Evolutionary conservation across 2,113 vertebrate genomes (phyloP), one percentile per base, ranked within the genome.

Genomic region (Gnathonemus longibarbis): DNA sequence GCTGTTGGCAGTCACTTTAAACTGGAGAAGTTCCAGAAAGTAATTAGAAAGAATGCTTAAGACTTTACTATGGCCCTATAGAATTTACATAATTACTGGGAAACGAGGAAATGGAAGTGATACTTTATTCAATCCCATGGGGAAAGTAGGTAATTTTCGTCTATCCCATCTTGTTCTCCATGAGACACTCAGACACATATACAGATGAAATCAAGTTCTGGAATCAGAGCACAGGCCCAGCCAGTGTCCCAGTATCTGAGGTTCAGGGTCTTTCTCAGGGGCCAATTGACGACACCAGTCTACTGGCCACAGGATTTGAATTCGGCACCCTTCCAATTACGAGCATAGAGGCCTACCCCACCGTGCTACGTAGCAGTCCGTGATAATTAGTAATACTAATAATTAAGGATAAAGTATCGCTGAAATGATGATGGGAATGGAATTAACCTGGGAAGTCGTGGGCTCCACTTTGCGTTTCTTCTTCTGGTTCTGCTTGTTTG

Each of bases 401-500:
- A 70, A 21, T 19, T 84, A 46, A 21, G 39, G 35, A n/a, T 48
- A 13, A 13, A 46, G 83, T n/a, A n/a, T 48, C 21, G 24, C 39
- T 19, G 7, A 84, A 42, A 9, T 27, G 24, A 85, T 1, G 46
- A 53, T n/a, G 50, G n/a, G 70, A 42, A 31, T 3, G 39, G 56
- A n/a, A 1, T 7, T 90, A 90, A 96, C 96, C 94, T 96, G 96
- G 74, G 95, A 96, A 19, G 96, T 96, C 0, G 96, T 93, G 0
- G 95, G 95, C 91, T 97, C 96, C 91, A 97, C 96, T 84, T 97
- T 97, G 27, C 96, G 95, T 74, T 97, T 97, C 93, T 97, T 97
- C 93, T 97, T 97, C 93, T 96, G 96, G 93, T 97, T 97, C 89
- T 97, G 96, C 91, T 97, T 97, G 93, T 97, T 97, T 88, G 96